Evolutionary conservation across 2,797 vertebrate genomes (phyloP), one percentile per base, ranked within the genome.

Genomic region (Xenopus petersii): DNA sequence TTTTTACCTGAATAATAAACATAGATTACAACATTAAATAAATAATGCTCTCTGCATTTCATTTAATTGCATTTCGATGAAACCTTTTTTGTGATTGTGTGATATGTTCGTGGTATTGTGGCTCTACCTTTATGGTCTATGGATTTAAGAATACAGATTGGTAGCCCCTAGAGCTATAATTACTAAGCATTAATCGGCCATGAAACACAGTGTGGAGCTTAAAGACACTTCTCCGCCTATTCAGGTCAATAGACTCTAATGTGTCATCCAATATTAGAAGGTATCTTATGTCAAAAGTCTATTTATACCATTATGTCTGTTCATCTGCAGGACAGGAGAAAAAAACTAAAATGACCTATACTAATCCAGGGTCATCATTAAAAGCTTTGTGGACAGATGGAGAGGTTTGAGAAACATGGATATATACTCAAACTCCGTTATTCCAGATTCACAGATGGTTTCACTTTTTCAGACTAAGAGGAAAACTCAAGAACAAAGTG

Each of bases 381-480:
- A 74, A 79, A 79, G 76, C 76, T 74, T 79, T 79, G 71, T 70
- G 76, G 73, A 74, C 76, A 79, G 76, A 79, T 79, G 76, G 76
- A 65, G 66, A 70, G 76, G 71, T 74, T 61, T 70, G 66, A 60
- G 61, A 74, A 65, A 79, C 76, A 79, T 64, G 60, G 56, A 73
- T 70, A 73, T 68, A 42, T 79, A 24, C 67, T 12, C 36, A 60
- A 5, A 36, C 66, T 30, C 26, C 26, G 17, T 66, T 63, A 68
- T 60, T 47, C 63, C 16, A 48, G 30, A 60, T 42, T 79, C 66
- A 74, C 71, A 70, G 55, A 48, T 63, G 64, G 71, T 74, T 70
- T 79, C 67, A 36, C 76, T 74, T 65, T 79, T 54, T 74, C 51
- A 73, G 61, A 69, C 71, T 64, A 60, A 33, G 46, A 42, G 36